Base-by-base conservation (phyloP, 2,888 invertebrate species). In the Gandaritis pyraliata region DNA sequence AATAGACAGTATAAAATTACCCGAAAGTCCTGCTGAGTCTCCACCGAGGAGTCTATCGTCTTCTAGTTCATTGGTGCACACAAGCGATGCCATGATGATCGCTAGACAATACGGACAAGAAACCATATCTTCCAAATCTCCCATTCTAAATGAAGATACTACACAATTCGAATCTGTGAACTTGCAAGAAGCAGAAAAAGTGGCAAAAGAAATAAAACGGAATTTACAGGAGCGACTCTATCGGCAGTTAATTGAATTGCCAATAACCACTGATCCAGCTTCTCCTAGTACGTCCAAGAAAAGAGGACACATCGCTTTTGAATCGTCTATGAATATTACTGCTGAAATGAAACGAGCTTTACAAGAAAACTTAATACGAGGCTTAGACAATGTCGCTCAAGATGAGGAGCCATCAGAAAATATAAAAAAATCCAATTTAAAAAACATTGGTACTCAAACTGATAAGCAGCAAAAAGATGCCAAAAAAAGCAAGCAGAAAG, bases 391-490 rank as follows among this genome's bases (percentile, higher is more conserved):
- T 5, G 6, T 38, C 33, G 23, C 23, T 8, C 7, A n/a, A 3
- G 13, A 6, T 23, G 18, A 50, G 5, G 33, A 47, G 33, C 39
- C 13, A 10, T n/a, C 12, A 33, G 5, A 15, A 1, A 10, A 11
- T 18, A 47, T 16, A 16, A 69, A 69, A 49, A 78, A 73, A 54
- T 82, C 85, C 0, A 83, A 66, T 70, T 70, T 85, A 43, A 86
- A 81, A 68, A 65, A 74, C 30, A 65, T 71, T 12, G 69, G 71
- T n/a, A 49, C 76, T 13, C 86, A 85, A 71, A 83, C 83, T 2
- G 73, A 76, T 38, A 52, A 56, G 39, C 15, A 61, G 13, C 41
- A 53, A 49, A 58, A 56, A 33, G 52, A 65, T 30, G 62, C 60
- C 10, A 59, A 56, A 16, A 30, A 13, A 23, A 38, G n/a, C 1